A percentile compares a stretch with the other conserved stretches of the same genome.
These are phyloP conservation scores for Trochalopteron elliotii DNA, from an alignment of 2,113 vertebrate species.

Conservation along the genomic window DNA sequence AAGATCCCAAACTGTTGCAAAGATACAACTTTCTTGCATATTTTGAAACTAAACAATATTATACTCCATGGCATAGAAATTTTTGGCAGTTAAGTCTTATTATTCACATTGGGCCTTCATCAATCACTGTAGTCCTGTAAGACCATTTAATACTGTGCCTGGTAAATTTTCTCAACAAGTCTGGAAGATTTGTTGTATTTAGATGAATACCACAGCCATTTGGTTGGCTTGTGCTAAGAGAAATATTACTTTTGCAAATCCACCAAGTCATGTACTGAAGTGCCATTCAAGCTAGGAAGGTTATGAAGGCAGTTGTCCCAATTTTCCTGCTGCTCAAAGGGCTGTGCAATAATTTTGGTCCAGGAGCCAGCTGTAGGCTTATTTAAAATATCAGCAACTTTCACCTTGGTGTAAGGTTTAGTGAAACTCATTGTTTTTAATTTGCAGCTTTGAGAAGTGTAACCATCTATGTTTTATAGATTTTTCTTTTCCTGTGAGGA, in stretches of 20 bases:
- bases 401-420: conserved; percentile 44
- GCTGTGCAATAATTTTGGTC: background rate
- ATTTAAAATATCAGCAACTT: conserved; percentile 17
- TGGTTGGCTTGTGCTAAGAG: background rate
- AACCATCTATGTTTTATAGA: conserved; percentile 63
- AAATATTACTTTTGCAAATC: background rate
- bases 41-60: background rate
- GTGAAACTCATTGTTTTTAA: conserved; percentile 60
- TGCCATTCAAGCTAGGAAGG: background rate
- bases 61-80: background rate
- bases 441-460: conserved; percentile 59
- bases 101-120: background rate
- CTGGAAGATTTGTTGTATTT: background rate
- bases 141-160: background rate
- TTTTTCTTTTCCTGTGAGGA: conserved; percentile 51
- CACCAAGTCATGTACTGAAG: background rate
- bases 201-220: background rate
- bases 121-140: background rate
- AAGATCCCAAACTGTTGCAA: background rate
- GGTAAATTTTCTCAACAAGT: background rate
- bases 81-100: background rate
- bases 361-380: background rate
- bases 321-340: background rate
- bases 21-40: background rate
- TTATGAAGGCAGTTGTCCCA: background rate